Evolutionary conservation across 2,113 vertebrate species (phyloP).

Genomic region (Clarias gariepinus): DNA sequence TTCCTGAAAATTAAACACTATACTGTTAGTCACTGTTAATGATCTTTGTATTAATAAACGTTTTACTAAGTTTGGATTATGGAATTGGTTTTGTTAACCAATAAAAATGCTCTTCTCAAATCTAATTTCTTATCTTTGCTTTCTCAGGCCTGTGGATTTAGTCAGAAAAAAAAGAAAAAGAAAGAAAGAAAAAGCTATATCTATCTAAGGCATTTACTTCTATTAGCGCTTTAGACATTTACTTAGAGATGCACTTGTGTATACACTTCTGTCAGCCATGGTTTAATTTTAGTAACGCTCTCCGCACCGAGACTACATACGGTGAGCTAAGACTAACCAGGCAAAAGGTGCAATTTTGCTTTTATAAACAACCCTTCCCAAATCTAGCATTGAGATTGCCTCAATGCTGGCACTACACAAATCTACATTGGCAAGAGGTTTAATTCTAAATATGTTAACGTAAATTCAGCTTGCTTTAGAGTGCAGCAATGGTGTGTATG

Average conservation of each 20-base stretch:
- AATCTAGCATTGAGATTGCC: background rate
- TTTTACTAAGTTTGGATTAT: background rate
- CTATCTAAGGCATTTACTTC: background rate
- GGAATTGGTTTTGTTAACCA: background rate
- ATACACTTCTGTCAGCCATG: background rate
- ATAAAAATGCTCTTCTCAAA: background rate
- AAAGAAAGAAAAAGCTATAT: slow-evolving; percentile 34
- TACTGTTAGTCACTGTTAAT: background rate
- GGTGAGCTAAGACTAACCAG: slow-evolving; percentile 6
- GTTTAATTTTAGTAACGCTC: slow-evolving; percentile 37
- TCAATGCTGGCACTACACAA: background rate
- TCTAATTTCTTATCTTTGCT: slow-evolving; percentile 55
- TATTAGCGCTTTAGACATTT: slow-evolving; percentile 6
- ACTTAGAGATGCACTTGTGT: background rate
- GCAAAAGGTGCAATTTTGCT: background rate
- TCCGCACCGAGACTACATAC: slow-evolving; percentile 32
- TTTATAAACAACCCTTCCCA: background rate
- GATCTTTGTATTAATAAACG: background rate
- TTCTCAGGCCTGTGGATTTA: slow-evolving; percentile 35
- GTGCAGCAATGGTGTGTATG: too few relatives aligned
- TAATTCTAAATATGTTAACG: background rate
- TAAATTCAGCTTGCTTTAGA: background rate
- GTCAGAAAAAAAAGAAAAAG: slow-evolving; percentile 24
- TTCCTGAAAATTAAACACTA: background rate
- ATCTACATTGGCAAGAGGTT: background rate